phyloP scores from a whole-genome alignment of 2,113 vertebrate species.

The Trematomus loennbergii region DNA sequence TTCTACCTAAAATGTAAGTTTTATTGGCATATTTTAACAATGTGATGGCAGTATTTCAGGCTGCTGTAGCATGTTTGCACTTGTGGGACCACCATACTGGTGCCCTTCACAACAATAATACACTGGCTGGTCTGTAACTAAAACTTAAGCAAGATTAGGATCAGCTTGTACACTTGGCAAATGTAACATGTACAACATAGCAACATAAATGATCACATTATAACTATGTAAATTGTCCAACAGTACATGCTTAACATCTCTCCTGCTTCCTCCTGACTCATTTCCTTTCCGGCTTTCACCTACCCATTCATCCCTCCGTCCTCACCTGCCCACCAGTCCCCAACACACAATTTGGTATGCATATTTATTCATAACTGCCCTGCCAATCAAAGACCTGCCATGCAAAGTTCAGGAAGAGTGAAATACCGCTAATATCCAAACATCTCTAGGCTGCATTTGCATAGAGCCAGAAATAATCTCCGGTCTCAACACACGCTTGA shows the following conservation, averaged over 20 bases:
- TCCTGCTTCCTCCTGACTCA: neutral
- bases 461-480: conserved; percentile 65
- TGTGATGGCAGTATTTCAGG: too few species aligned
- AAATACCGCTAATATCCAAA: conserved; percentile 67
- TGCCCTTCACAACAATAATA: neutral
- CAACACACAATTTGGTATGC: conserved; percentile 56
- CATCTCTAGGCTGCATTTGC: conserved; percentile 56
- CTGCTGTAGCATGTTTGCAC: too few species aligned
- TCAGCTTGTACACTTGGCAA: neutral
- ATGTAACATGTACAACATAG: conserved; percentile 3
- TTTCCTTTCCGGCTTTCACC: neutral
- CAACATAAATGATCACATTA: neutral
- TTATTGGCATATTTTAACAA: too few species aligned
- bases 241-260: neutral
- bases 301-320: neutral
- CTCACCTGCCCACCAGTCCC: conserved; percentile 46
- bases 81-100: too few species aligned
- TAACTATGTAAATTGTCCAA: neutral
- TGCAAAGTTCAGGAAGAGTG: conserved; percentile 66
- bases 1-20: too few species aligned
- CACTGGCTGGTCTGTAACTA: neutral
- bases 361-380: conserved; percentile 76
- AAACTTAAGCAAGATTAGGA: neutral
- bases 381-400: conserved; percentile 69
- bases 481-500: conserved; percentile 51